Percentiles rank a stretch among this genome's conserved stretches.
Conservation (phyloP, 2,113 vertebrate genomes). For the Oreochromis spilurus region DNA sequence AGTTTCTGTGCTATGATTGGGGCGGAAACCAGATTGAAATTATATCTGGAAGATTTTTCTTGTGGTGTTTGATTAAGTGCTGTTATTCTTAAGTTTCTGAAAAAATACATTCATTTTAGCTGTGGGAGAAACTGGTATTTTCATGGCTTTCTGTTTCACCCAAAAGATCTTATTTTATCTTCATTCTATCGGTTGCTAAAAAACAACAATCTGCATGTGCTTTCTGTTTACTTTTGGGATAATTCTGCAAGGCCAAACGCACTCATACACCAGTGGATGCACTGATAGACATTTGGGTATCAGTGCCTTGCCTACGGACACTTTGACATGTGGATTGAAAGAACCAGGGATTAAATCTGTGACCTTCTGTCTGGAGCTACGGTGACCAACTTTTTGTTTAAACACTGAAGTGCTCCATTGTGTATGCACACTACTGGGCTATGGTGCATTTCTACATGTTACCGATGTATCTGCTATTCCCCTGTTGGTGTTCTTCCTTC, state of each 20-base stretch:
- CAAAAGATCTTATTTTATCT: background rate
- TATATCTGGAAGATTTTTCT: background rate
- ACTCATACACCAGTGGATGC: background rate
- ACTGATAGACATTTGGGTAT: background rate
- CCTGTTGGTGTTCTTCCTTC: background rate
- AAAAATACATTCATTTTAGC: background rate
- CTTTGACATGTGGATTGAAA: background rate
- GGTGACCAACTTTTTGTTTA: background rate
- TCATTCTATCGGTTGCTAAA: background rate
- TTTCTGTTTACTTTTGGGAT: background rate
- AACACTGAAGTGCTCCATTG: background rate
- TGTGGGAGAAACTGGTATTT: background rate
- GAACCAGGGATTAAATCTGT: background rate
- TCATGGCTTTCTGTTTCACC: background rate
- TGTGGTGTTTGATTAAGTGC: background rate
- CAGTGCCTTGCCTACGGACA: background rate
- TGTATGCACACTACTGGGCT: background rate
- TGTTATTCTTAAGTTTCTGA: background rate
- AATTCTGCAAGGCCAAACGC: background rate
- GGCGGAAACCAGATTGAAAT: too few relatives aligned
- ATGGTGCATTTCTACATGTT: background rate
- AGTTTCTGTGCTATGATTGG: too few relatives aligned
- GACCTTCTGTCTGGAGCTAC: background rate
- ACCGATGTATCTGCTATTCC: background rate
- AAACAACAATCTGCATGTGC: background rate